These are phyloP conservation scores for Alcedo quadribrachys DNA, from an alignment of 2,797 vertebrate species.

Conservation along the genomic window DNA sequence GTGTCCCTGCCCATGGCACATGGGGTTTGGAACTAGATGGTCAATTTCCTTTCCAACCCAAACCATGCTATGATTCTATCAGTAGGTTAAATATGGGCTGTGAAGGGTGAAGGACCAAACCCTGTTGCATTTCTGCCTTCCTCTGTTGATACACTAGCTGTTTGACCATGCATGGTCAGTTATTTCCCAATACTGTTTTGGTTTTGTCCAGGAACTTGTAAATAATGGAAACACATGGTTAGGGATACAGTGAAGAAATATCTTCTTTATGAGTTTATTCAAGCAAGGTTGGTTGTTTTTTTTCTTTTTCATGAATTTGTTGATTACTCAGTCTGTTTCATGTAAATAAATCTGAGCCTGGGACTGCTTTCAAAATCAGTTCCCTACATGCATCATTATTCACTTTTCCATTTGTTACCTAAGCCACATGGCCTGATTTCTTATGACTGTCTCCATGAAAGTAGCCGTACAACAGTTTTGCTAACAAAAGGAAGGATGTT, in stretches of 20 bases:
- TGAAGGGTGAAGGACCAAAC: neutral
- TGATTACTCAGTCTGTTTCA: neutral
- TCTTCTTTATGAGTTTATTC: neutral
- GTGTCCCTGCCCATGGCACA: neutral
- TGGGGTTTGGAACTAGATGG: neutral
- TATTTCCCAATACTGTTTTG: neutral
- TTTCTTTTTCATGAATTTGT: conserved; percentile 3
- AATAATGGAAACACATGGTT: neutral
- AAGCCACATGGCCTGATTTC: neutral
- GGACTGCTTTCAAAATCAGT: neutral
- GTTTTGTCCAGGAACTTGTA: neutral
- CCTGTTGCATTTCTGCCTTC: neutral
- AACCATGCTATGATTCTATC: neutral
- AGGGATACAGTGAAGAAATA: neutral
- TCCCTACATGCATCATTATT: neutral
- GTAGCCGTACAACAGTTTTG: neutral
- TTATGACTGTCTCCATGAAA: neutral
- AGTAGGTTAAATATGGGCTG: neutral
- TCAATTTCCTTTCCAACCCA: neutral
- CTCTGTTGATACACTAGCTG: neutral
- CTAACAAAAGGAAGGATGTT: neutral
- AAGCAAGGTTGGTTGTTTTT: neutral
- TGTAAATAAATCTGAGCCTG: neutral
- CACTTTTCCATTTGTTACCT: neutral
- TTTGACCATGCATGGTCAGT: neutral